A percentile compares a stretch with the other conserved stretches of the same genome.
phyloP scores from a whole-genome alignment of 2,797 vertebrate genomes.

The Schizopygopsis malacanthus region DNA sequence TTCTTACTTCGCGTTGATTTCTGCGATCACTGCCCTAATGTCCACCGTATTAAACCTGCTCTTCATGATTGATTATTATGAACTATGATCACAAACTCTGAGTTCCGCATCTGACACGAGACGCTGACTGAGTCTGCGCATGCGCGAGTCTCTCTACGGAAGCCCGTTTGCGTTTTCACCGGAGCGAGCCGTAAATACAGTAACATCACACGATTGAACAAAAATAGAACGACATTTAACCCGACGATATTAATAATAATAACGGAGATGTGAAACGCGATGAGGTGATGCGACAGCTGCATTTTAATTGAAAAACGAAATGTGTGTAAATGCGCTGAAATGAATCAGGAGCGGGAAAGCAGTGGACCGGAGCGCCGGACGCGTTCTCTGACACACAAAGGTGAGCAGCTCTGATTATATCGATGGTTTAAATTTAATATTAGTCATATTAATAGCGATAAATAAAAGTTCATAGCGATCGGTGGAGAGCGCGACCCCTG shows the following conservation, averaged over 20 bases:
- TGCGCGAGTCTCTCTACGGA: slow-evolving; percentile 65
- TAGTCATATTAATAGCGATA: background rate
- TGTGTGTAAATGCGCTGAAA: background rate
- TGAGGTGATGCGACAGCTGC: background rate
- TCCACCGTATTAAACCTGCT: slow-evolving; percentile 90
- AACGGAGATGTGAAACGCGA: background rate
- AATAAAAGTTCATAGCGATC: background rate
- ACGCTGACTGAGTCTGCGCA: slow-evolving; percentile 42
- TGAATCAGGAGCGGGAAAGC: background rate
- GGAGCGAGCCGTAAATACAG: background rate
- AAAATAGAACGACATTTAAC: background rate
- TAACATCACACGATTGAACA: background rate
- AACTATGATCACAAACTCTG: background rate
- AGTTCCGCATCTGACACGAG: background rate
- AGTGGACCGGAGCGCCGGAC: background rate
- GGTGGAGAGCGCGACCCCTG: slow-evolving; percentile 2
- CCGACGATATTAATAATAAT: background rate
- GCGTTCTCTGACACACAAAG: background rate
- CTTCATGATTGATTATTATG: slow-evolving; percentile 80
- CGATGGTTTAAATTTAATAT: background rate
- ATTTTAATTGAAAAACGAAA: background rate
- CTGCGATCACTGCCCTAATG: slow-evolving; percentile 88
- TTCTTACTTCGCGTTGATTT: slow-evolving; percentile 88
- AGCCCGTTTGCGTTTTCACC: slow-evolving; percentile 45
- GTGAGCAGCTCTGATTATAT: background rate